These are phyloP conservation scores for Himalopsyche japonica DNA, from an alignment of 2,888 invertebrate species.

Conservation along the genomic window DNA sequence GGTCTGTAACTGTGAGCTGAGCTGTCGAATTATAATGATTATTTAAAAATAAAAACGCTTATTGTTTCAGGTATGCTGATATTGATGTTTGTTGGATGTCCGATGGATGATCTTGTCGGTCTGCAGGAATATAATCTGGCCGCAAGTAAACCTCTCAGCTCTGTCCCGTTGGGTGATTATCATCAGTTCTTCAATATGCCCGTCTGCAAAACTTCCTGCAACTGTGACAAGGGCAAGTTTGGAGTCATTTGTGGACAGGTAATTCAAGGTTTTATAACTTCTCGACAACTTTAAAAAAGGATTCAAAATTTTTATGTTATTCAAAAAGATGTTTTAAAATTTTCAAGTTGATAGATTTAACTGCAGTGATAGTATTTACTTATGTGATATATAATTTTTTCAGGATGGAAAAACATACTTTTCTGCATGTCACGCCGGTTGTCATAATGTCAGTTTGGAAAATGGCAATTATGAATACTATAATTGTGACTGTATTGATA, in stretches of 20 bases:
- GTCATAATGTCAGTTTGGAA: conserved; percentile 65
- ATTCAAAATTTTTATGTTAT: no score
- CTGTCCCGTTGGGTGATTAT: not conserved
- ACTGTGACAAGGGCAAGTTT: conserved; percentile 76
- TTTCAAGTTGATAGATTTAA: not conserved
- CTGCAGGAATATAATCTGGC: conserved; percentile 46
- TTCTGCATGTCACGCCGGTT: conserved; percentile 90
- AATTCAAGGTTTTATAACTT: not conserved
- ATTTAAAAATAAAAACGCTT: not conserved
- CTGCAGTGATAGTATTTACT: not conserved
- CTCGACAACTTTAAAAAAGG: no score
- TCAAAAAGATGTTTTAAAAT: no score
- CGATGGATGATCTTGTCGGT: conserved; percentile 80
- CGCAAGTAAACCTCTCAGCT: not conserved
- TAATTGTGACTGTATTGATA: conserved; percentile 57
- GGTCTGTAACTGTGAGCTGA: not conserved
- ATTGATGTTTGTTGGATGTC: conserved; percentile 88
- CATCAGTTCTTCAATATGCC: conserved; percentile 53
- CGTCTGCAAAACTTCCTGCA: conserved; percentile 70
- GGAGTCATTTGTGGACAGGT: conserved; percentile 81
- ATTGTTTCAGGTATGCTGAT: conserved; percentile 71
- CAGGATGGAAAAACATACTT: conserved; percentile 80
- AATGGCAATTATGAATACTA: conserved; percentile 61
- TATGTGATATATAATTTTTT: not conserved
- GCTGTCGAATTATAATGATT: not conserved